Conservation (phyloP, 1,140 invertebrate species). For the Drosophila nigrodunni region DNA sequence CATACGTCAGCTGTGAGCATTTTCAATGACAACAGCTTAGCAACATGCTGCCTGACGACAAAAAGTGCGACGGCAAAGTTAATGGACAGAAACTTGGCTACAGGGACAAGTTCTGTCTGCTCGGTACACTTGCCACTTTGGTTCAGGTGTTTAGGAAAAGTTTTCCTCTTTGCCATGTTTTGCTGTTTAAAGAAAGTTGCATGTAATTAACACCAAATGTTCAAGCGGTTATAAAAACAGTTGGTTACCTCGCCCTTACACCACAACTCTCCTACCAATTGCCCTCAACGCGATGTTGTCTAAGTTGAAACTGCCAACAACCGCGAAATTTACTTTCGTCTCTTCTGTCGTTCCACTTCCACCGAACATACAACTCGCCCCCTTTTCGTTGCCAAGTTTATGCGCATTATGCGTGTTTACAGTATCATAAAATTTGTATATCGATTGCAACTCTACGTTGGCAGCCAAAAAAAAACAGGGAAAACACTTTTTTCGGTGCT, state of each 20-base stretch:
- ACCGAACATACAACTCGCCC: background rate
- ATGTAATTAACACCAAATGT: slow-evolving; percentile 79
- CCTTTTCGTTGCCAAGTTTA: slow-evolving; percentile 43
- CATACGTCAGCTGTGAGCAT: slow-evolving; percentile 78
- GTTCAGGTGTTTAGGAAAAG: slow-evolving; percentile 56
- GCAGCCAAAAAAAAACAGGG: slow-evolving; percentile 32
- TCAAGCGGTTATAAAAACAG: slow-evolving; percentile 44
- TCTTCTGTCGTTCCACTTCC: background rate
- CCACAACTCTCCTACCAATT: background rate
- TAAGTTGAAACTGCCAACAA: slow-evolving; percentile 18
- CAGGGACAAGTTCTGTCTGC: slow-evolving; percentile 14
- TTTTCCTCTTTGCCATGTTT: slow-evolving; percentile 29
- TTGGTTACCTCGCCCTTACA: background rate
- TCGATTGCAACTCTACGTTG: slow-evolving; percentile 39
- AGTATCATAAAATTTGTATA: slow-evolving; percentile 77
- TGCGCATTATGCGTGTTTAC: slow-evolving; percentile 76
- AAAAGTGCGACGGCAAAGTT: slow-evolving; percentile 59
- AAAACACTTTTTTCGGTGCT: slow-evolving; percentile 36
- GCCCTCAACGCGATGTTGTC: background rate
- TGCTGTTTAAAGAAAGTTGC: slow-evolving; percentile 69
- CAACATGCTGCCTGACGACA: slow-evolving; percentile 66
- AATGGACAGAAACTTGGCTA: slow-evolving; percentile 67
- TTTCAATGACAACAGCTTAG: slow-evolving; percentile 81
- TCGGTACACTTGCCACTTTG: slow-evolving; percentile 2
- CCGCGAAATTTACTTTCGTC: slow-evolving; percentile 41